Conservation (phyloP, 2,797 vertebrate genomes). For the Anguilla obscura region DNA sequence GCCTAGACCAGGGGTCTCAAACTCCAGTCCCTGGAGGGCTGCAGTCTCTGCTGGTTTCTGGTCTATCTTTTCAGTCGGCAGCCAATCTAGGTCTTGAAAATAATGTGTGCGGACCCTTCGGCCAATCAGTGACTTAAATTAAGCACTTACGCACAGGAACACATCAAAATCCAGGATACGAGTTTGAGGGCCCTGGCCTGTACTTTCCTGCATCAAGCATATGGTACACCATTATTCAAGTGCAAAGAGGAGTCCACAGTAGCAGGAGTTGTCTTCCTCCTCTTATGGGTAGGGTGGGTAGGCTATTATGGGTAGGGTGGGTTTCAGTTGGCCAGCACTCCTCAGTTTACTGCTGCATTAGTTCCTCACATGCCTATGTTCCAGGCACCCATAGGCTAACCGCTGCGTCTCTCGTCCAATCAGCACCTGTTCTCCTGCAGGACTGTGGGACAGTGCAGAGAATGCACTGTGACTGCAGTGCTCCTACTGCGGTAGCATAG, state of each 20-base stretch:
- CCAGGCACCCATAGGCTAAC: not conserved
- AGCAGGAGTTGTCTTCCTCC: not conserved
- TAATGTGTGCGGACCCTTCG: not conserved
- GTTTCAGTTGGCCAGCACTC: not conserved
- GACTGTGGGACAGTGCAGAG: not conserved
- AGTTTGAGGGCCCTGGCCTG: not conserved
- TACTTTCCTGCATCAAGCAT: not conserved
- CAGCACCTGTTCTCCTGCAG: not conserved
- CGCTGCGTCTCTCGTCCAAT: not conserved
- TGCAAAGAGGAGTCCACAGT: not conserved
- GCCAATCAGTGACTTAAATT: no score
- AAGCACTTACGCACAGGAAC: no score
- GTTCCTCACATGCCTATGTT: not conserved
- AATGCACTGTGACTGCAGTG: not conserved
- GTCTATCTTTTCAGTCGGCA: not conserved
- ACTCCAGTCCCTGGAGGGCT: not conserved
- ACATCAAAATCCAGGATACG: no score
- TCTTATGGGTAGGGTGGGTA: not conserved
- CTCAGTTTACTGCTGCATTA: not conserved
- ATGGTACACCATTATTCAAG: not conserved
- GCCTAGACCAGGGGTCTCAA: not conserved
- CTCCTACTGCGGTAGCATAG: not conserved
- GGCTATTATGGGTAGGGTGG: not conserved
- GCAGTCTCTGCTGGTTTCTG: not conserved
- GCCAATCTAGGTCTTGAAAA: not conserved